Evolutionary conservation across 2,113 vertebrate species (phyloP).

Genomic region (Paedocypris sp.): DNA sequence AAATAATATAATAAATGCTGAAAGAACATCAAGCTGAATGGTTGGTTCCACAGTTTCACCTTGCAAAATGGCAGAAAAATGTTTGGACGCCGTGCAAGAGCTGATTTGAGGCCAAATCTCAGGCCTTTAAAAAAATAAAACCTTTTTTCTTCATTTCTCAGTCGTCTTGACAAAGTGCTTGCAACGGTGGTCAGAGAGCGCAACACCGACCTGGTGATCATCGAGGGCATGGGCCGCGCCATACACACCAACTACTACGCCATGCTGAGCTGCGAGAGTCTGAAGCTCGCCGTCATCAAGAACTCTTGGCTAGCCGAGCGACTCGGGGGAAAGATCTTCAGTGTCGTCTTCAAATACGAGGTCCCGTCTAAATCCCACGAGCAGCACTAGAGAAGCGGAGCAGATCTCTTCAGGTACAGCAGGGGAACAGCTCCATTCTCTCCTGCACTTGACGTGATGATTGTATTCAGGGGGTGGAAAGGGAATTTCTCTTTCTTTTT

Average conservation of each 20-base stretch:
- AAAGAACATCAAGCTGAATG: too few relatives aligned
- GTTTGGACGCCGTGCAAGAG: too few relatives aligned
- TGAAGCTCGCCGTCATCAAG: slow-evolving; percentile 94
- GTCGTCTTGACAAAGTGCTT: slow-evolving; percentile 87
- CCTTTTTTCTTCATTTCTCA: slow-evolving; percentile 38
- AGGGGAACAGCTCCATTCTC: background rate
- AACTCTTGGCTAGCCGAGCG: slow-evolving; percentile 96
- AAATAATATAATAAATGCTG: too few relatives aligned
- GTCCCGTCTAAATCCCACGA: slow-evolving; percentile 59
- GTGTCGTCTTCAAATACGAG: slow-evolving; percentile 97
- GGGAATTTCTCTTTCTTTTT: background rate
- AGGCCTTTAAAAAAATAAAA: too few relatives aligned
- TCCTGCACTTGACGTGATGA: slow-evolving; percentile 31
- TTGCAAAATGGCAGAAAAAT: too few relatives aligned
- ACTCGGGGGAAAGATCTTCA: slow-evolving; percentile 89
- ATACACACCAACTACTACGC: slow-evolving; percentile 96
- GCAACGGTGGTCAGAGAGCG: slow-evolving; percentile 76
- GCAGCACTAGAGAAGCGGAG: background rate
- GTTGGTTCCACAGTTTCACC: too few relatives aligned
- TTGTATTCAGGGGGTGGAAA: slow-evolving; percentile 10
- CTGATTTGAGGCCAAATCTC: too few relatives aligned
- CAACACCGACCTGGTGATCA: slow-evolving; percentile 83
- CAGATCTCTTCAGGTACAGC: background rate
- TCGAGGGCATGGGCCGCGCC: slow-evolving; percentile 95
- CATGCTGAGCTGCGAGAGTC: slow-evolving; percentile 79